Evolutionary conservation across 1,140 invertebrate genomes (phyloP), one percentile per base, ranked within the genome.

Genomic region (Drosophila bocki): DNA sequence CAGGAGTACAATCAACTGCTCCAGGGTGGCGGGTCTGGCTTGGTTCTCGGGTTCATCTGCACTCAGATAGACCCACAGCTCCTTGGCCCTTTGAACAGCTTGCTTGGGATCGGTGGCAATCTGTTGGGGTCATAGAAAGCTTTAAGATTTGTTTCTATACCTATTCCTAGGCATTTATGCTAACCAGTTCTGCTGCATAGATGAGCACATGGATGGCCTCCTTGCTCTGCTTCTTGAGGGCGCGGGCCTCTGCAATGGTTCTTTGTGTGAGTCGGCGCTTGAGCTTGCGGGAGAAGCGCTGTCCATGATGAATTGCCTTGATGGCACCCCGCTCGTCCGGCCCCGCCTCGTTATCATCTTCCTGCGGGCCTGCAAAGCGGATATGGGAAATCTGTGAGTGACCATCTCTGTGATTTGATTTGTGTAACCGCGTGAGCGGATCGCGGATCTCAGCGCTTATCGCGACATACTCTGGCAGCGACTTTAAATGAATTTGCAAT

Each of bases 11-110:
- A 97, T 93, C 37, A 97, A 91, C 85, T 97, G 95, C 82, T 97
- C 96, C 8, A 97, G 82, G 2, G 95, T 97, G 51, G 94, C 93
- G 0, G 96, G 96, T 51, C 96, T 94, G 1, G 96, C 95, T 92
- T 97, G 96, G 93, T 97, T 97, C 92, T 97, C 96, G 0, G 96
- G 96, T 82, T 97, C 96, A 19, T 96, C 95, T 65, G 95, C 93
- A 78, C 96, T 97, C 35, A 97, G 92, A 11, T 94, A 94, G 1
- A 87, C 85, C 95, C 96, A 97, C 8, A 97, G 84, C 71, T 95
- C 95, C 70, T 95, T 95, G 3, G 95, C 95, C 85, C 96, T 96
- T 81, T 95, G 93, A 82, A 95, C 94, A n/a, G 96, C 96, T 39
- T 95, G 91, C 75, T 95, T 96, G 1, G 96, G 96, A 93, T 97